Conservation (phyloP, 2,113 vertebrate genomes). For the Rhinopithecus roxellana region DNA sequence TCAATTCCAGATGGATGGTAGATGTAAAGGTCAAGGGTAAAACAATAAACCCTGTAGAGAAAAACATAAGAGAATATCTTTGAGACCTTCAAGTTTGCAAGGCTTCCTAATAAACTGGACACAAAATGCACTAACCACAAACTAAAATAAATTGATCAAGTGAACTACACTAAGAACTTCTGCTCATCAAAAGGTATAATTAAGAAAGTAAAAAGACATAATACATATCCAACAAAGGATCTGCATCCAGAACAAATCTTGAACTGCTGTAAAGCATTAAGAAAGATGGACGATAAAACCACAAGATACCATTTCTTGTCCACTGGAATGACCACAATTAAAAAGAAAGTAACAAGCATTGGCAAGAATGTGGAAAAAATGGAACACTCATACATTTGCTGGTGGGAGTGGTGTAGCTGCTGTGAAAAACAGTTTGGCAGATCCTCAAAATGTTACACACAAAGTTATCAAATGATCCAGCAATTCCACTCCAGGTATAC, state of each 20-base stretch:
- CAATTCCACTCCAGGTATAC: background rate
- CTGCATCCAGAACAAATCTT: background rate
- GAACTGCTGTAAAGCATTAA: background rate
- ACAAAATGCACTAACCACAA: background rate
- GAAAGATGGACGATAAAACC: background rate
- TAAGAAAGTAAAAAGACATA: background rate
- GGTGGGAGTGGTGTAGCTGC: background rate
- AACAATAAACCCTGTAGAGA: background rate
- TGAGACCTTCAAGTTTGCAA: background rate
- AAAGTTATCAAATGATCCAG: background rate
- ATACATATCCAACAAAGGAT: background rate
- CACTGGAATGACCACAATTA: background rate
- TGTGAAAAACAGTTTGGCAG: background rate
- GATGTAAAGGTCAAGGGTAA: background rate
- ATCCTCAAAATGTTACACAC: background rate
- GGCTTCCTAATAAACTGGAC: background rate
- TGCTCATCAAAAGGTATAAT: slow-evolving; percentile 7
- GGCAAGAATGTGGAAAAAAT: background rate
- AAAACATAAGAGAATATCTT: background rate
- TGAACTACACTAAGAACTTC: background rate
- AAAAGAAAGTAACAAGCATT: background rate
- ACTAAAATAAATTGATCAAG: background rate
- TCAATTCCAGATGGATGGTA: background rate
- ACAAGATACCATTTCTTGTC: background rate
- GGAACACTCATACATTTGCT: background rate